Base-by-base conservation (phyloP, 2,888 invertebrate genomes). In the Trissolcus brochymenae region DNA sequence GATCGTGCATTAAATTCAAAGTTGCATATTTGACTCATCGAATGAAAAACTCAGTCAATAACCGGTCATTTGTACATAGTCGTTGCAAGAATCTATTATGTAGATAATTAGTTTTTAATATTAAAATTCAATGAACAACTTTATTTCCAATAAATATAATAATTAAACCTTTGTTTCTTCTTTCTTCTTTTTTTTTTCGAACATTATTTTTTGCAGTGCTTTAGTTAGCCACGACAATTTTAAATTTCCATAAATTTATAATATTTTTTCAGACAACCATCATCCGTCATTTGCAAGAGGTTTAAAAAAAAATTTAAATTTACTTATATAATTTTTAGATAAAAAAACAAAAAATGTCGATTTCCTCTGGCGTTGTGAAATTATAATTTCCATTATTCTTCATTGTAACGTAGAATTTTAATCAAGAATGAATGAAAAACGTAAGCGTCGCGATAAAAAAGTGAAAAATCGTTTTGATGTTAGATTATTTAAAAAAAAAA, bases 401-500 rank as follows among this genome's bases (percentile, higher is more conserved):
- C 46, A n/a, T 16, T 4, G 11, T 46, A 46, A 46, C 11, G 6
- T 14, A 25, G 46, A n/a, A 46, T 16, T 6, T 16, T 6, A 46
- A 46, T 46, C n/a, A 14, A 46, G 25, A 25, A 25, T 3, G 2
- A 25, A 25, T 25, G 25, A 25, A 17, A 51, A 13, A 43, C 49
- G 50, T 73, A 41, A 50, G 57, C 67, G 57, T 74, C 51, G 57
- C 53, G 29, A 1, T 46, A 16, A 16, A 25, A 57, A 25, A 35
- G 35, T 11, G 2, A 64, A 68, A 62, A 75, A 46, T 14, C 13
- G 14, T 57, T 19, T 21, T 41, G 25, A 61, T 49, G n/a, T 21
- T 21, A 7, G 17, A 41, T 35, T 35, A 11, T 9, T 9, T 9
- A 1, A 6, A 6, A 1, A 54, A 68, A 68, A n/a, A n/a, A n/a